Conservation (phyloP, 30 jellyfish, hydroid and myxozoan genomes). For the Pelagia noctiluca region DNA sequence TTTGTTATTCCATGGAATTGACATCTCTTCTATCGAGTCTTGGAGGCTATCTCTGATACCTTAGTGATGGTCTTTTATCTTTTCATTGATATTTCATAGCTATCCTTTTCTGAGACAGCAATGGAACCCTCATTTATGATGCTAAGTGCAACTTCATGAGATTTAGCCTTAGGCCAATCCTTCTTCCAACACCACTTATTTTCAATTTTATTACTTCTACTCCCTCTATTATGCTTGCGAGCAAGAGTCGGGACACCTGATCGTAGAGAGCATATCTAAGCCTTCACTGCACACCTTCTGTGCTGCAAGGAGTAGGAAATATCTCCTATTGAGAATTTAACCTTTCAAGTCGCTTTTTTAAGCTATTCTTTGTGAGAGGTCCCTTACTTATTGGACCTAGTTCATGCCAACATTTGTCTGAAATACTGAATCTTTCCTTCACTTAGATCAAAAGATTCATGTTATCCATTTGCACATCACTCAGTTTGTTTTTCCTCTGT, state of each 20-base stretch:
- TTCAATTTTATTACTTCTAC: not conserved
- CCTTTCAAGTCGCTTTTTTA: not conserved
- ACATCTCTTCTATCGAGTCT: constrained; percentile 31
- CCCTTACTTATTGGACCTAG: not conserved
- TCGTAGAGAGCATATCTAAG: constrained; percentile 2
- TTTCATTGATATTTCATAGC: constrained; percentile 6
- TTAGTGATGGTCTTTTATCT: not conserved
- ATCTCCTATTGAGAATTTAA: not conserved
- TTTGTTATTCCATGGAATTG: too few relatives aligned
- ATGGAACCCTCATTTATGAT: constrained; percentile 3
- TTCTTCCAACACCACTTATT: constrained; percentile 40
- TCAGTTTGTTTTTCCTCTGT: not conserved
- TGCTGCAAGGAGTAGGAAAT: not conserved
- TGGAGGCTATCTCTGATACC: not conserved
- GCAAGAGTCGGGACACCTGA: constrained; percentile 4
- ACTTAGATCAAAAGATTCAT: not conserved
- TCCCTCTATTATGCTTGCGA: not conserved
- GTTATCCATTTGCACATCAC: not conserved
- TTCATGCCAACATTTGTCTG: not conserved
- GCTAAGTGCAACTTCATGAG: constrained; percentile 2
- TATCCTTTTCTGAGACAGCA: constrained; percentile 26
- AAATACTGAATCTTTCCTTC: too few relatives aligned
- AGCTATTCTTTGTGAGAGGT: not conserved
- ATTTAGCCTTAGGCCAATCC: constrained; percentile 32
- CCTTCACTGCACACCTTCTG: not conserved